Conservation (phyloP, 2,888 invertebrate species). For the Adelphocoris suturalis region DNA sequence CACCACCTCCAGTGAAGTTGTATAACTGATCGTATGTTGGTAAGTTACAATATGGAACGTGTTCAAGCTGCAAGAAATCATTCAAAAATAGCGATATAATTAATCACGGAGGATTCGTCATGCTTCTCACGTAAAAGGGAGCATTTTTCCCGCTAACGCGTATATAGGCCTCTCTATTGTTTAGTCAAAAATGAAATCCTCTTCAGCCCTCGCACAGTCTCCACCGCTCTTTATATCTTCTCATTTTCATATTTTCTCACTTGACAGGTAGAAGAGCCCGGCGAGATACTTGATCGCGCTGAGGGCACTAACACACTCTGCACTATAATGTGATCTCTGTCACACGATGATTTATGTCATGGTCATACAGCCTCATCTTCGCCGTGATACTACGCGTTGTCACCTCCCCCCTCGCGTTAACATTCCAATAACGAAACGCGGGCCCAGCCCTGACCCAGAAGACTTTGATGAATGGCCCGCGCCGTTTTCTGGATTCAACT, state of each 20-base stretch:
- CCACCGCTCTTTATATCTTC: neutral
- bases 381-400: constrained; percentile 1
- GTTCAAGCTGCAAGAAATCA: too few relatives aligned
- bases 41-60: too few relatives aligned
- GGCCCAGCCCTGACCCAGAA: neutral
- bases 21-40: too few relatives aligned
- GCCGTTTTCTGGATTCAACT: constrained; percentile 22
- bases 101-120: too few relatives aligned
- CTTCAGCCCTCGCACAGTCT: neutral
- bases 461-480: constrained; percentile 41
- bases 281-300: neutral
- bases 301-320: constrained; percentile 39
- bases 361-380: constrained; percentile 46
- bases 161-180: too few relatives aligned
- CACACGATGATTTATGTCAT: constrained; percentile 45
- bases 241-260: constrained; percentile 30
- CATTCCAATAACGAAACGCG: constrained; percentile 49
- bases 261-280: neutral
- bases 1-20: too few relatives aligned
- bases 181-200: neutral
- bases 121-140: too few relatives aligned
- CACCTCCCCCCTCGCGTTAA: constrained; percentile 26
- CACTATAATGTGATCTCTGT: constrained; percentile 47
- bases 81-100: too few relatives aligned
- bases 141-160: too few relatives aligned